These are phyloP conservation scores for Trichonephila clavata DNA, from an alignment of 1,140 invertebrate genomes.

Conservation along the genomic window DNA sequence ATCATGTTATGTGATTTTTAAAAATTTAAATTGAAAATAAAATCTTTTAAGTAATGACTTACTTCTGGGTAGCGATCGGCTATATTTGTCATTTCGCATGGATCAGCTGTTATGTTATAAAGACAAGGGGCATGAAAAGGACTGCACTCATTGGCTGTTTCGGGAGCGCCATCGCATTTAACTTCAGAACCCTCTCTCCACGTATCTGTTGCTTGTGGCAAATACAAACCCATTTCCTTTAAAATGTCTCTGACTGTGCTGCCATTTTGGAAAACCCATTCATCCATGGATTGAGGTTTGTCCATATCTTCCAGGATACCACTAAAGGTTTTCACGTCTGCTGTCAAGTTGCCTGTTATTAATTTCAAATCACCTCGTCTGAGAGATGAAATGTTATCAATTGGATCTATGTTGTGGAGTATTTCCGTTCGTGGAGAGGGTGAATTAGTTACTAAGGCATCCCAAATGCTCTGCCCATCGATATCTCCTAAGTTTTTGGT, in stretches of 20 bases:
- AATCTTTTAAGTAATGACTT: neutral
- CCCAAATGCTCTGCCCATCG: constrained; percentile 91
- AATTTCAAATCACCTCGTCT: constrained; percentile 91
- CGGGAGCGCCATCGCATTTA: neutral
- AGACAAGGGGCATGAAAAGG: constrained; percentile 78
- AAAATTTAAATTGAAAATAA: neutral
- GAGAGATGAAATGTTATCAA: constrained; percentile 82
- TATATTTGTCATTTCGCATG: constrained; percentile 81
- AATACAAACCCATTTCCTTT: neutral
- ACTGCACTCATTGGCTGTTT: neutral
- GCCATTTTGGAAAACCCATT: constrained; percentile 9
- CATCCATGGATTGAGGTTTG: constrained; percentile 2
- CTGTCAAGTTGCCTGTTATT: constrained; percentile 81
- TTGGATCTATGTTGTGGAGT: constrained; percentile 85
- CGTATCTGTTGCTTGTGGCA: neutral
- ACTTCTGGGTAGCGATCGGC: constrained; percentile 76
- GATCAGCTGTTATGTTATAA: constrained; percentile 80
- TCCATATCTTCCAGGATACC: constrained; percentile 81
- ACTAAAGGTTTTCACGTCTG: neutral
- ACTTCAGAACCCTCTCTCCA: neutral
- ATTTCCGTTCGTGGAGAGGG: constrained; percentile 85
- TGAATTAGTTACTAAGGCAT: constrained; percentile 84
- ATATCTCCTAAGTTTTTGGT: constrained; percentile 82
- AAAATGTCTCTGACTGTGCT: neutral
- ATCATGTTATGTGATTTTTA: neutral